phyloP scores from a whole-genome alignment of 2,797 vertebrate genomes.

The Anniella stebbinsi region DNA sequence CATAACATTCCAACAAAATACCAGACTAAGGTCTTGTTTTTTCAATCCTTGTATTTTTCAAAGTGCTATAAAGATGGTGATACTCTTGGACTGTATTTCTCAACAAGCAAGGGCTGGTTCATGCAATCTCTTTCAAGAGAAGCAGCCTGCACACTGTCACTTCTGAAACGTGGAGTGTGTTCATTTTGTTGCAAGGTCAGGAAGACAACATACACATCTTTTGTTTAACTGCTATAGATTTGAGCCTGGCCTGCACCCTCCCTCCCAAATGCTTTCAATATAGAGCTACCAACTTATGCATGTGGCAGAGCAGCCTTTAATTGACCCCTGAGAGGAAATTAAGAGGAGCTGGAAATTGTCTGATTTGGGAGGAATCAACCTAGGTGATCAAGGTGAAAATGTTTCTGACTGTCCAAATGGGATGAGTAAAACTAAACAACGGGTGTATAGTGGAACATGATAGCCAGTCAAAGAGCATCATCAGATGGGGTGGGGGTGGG shows the following conservation, averaged over 20 bases:
- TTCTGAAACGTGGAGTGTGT: not conserved
- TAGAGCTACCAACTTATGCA: not conserved
- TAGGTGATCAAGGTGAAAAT: not conserved
- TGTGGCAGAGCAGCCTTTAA: not conserved
- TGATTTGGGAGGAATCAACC: not conserved
- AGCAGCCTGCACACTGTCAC: too few relatives aligned
- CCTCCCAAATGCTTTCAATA: not conserved
- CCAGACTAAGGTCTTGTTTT: not conserved
- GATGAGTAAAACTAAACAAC: not conserved
- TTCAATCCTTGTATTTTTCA: slow-evolving; percentile 21
- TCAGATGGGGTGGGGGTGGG: too few relatives aligned
- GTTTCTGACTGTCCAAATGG: not conserved
- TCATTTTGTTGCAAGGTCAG: not conserved
- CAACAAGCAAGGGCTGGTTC: not conserved
- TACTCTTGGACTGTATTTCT: not conserved
- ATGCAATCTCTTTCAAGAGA: not conserved
- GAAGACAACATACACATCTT: not conserved
- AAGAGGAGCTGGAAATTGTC: not conserved
- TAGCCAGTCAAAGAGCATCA: not conserved
- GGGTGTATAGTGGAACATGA: not conserved
- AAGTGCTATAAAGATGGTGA: not conserved
- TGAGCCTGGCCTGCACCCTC: not conserved
- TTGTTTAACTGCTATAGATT: not conserved
- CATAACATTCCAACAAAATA: slow-evolving; percentile 22
- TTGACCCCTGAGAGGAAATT: not conserved